Evolutionary conservation across 2,797 vertebrate genomes (phyloP).

Genomic region (Acipenser transmontanus): DNA sequence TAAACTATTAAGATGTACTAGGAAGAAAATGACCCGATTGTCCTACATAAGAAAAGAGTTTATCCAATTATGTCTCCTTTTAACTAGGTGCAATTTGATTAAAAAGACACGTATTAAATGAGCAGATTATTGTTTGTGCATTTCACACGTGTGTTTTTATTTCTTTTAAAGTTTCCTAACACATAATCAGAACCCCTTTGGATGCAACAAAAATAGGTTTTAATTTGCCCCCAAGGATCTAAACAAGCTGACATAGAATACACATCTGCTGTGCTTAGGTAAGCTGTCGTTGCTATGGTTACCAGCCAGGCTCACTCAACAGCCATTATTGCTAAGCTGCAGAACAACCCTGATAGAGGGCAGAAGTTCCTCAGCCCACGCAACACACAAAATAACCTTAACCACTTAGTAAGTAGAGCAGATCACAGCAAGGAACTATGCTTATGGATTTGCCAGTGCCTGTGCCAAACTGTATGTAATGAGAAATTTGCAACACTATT

Average conservation of each 20-base stretch:
- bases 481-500: too few relatives aligned
- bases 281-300: constrained; percentile 75
- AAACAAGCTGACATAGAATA: constrained; percentile 55
- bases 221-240: constrained; percentile 37
- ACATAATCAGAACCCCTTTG: constrained; percentile 34
- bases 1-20: too few relatives aligned
- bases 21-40: too few relatives aligned
- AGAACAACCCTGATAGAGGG: constrained; percentile 43
- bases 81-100: too few relatives aligned
- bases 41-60: too few relatives aligned
- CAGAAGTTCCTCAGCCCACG: constrained; percentile 48
- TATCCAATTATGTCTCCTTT: too few relatives aligned
- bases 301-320: constrained; percentile 65
- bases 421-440: constrained; percentile 14
- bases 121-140: too few relatives aligned
- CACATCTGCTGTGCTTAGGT: constrained; percentile 53
- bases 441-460: not conserved
- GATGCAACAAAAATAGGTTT: constrained; percentile 44
- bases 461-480: not conserved
- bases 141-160: not conserved
- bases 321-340: constrained; percentile 51
- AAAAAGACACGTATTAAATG: too few relatives aligned
- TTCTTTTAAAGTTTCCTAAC: constrained; percentile 10
- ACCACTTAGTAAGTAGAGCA: constrained; percentile 20
- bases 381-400: constrained; percentile 39